phyloP scores from a whole-genome alignment of 2,113 vertebrate genomes.

The Ptychochromis oligacanthus region DNA sequence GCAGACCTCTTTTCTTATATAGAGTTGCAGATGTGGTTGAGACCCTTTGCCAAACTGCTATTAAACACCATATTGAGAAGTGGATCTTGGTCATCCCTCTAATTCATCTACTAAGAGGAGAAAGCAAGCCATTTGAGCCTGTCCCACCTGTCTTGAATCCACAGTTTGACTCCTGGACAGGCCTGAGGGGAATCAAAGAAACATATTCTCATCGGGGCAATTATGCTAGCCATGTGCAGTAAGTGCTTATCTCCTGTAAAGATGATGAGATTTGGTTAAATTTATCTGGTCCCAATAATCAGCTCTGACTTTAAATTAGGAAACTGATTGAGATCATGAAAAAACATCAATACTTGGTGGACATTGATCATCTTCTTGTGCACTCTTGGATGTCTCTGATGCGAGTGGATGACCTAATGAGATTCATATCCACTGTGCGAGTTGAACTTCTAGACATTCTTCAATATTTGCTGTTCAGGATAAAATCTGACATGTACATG shows the following conservation, averaged over 20 bases:
- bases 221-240: not conserved
- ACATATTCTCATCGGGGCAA: not conserved
- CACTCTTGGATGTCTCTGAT: conserved; percentile 82
- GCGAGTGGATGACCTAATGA: conserved; percentile 41
- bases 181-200: conserved; percentile 65
- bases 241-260: not conserved
- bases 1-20: accelerated
- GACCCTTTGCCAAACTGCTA: conserved; percentile 9
- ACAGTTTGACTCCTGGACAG: conserved; percentile 62
- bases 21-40: conserved; percentile 17
- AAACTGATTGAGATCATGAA: conserved; percentile 56
- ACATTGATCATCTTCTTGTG: conserved; percentile 65
- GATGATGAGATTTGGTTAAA: accelerated
- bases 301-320: not conserved
- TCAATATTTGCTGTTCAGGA: conserved; percentile 52
- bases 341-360: conserved; percentile 60
- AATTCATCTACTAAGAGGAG: conserved; percentile 50
- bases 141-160: not conserved
- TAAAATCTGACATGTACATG: not conserved
- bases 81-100: conserved; percentile 55
- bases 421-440: conserved; percentile 37
- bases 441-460: conserved; percentile 64
- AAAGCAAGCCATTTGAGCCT: conserved; percentile 37
- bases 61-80: not conserved
- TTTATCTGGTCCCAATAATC: not conserved